Base-by-base conservation (phyloP, 2,113 vertebrate genomes). In the Elephas maximus region DNA sequence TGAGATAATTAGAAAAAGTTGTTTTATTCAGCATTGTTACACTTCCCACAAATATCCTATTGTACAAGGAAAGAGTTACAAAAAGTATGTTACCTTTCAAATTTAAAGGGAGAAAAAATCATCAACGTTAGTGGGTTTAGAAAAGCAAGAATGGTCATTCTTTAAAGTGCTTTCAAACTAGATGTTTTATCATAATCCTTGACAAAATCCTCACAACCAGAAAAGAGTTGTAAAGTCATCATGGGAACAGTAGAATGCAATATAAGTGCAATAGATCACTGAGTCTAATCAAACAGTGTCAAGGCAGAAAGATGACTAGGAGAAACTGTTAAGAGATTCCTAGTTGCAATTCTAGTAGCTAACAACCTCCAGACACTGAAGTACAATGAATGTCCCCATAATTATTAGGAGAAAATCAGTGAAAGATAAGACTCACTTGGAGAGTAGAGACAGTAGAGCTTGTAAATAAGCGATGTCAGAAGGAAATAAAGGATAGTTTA, bases 341-440 rank as follows among this genome's bases (percentile, higher is more conserved):
- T 79, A 12, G 63, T 28, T 97, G 2, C 69, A 79, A 69, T 7
- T 57, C 33, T n/a, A 79, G 63, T 69, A 92, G 67, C 53, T 90
- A 84, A 90, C 21, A 91, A 51, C 12, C 73, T 53, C 94, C 63
- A 93, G 81, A 96, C 83, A 92, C 44, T 84, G 23, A 76, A 51
- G 41, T 69, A 45, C 33, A 77, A n/a, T n/a, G 37, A 37, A 37
- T 2, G 37, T 30, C 24, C 20, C 6, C 44, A 69, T 33, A 87
- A 63, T 81, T 80, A 80, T 60, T 33, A 74, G 37, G 23, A 91
- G 62, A 90, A 83, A 86, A 65, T 41, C 33, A 87, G 57, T 62
- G 77, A 81, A 86, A 69, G 65, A 37, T 67, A 14, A 93, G 28
- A 41, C 53, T 73, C 37, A n/a, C 18, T 90, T 45, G 51, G 63